Conservation (phyloP, 2,888 invertebrate genomes). For the Leptinotarsa tumamoca region DNA sequence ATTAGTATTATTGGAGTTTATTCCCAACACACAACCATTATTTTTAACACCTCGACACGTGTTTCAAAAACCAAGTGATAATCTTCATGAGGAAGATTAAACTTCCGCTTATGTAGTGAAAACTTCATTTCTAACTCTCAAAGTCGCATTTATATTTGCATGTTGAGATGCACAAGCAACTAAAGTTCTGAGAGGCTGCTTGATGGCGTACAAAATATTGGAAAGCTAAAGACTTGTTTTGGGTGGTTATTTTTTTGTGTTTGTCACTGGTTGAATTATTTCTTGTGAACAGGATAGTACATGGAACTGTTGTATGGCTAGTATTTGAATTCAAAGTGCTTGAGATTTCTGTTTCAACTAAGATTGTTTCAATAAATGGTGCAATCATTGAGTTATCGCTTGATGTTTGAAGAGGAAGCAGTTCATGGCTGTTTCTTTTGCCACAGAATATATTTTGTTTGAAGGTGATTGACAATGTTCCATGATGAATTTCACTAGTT, state of each 20-base stretch:
- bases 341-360: neutral
- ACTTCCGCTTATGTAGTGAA: conserved; percentile 18
- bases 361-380: neutral
- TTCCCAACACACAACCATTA: conserved; percentile 20
- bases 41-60: neutral
- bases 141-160: neutral
- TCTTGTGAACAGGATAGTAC: too few species aligned
- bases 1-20: conserved; percentile 31
- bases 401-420: neutral
- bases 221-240: too few species aligned
- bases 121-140: conserved; percentile 20
- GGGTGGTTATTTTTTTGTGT: too few species aligned
- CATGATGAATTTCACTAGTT: too few species aligned
- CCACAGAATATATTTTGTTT: neutral
- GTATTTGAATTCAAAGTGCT: neutral
- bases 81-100: too few species aligned
- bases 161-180: conserved; percentile 31
- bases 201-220: conserved; percentile 19
- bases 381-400: neutral
- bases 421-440: neutral
- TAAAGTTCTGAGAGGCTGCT: conserved; percentile 35
- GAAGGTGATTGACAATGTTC: too few species aligned
- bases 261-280: too few species aligned
- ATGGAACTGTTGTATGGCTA: neutral
- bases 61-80: too few species aligned